Evolutionary conservation across 1,140 invertebrate species (phyloP).

Genomic region (Leptoteleia sp.): DNA sequence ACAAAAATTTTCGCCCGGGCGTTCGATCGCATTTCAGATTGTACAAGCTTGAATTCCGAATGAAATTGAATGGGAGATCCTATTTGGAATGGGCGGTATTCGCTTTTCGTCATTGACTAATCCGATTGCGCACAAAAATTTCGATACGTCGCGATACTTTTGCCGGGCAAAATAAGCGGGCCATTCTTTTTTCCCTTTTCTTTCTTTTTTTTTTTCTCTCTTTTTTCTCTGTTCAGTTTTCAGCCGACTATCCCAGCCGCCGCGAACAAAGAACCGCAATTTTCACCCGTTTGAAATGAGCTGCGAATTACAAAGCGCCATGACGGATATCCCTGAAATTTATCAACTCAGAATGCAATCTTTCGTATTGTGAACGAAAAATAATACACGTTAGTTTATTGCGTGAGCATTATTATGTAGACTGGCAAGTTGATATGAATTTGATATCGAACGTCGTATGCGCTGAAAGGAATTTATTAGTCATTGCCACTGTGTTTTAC

Average conservation of each 20-base stretch:
- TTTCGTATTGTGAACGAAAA: slow-evolving; percentile 39
- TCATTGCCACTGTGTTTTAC: too few relatives aligned
- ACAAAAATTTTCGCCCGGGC: slow-evolving; percentile 49
- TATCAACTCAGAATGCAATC: slow-evolving; percentile 40
- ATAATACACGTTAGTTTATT: too few relatives aligned
- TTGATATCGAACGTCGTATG: too few relatives aligned
- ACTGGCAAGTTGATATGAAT: too few relatives aligned
- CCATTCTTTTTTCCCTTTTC: slow-evolving; percentile 22
- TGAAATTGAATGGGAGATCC: slow-evolving; percentile 72
- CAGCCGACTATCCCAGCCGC: too few relatives aligned
- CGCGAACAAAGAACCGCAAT: slow-evolving; percentile 38
- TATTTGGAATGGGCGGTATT: slow-evolving; percentile 59
- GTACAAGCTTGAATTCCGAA: slow-evolving; percentile 67
- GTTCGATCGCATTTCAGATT: slow-evolving; percentile 74
- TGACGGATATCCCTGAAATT: slow-evolving; percentile 30
- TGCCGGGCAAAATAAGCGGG: slow-evolving; percentile 21
- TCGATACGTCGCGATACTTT: slow-evolving; percentile 61
- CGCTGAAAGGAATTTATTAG: too few relatives aligned
- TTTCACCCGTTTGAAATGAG: slow-evolving; percentile 35
- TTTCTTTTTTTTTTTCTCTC: too few relatives aligned
- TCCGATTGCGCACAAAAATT: slow-evolving; percentile 73
- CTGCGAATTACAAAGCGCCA: slow-evolving; percentile 36
- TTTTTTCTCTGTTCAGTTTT: too few relatives aligned
- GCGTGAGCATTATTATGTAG: too few relatives aligned
- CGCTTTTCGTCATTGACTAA: slow-evolving; percentile 67